Evolutionary conservation across 2,888 invertebrate genomes (phyloP), one percentile per base, ranked within the genome.

Genomic region (Dryomyza anilis): DNA sequence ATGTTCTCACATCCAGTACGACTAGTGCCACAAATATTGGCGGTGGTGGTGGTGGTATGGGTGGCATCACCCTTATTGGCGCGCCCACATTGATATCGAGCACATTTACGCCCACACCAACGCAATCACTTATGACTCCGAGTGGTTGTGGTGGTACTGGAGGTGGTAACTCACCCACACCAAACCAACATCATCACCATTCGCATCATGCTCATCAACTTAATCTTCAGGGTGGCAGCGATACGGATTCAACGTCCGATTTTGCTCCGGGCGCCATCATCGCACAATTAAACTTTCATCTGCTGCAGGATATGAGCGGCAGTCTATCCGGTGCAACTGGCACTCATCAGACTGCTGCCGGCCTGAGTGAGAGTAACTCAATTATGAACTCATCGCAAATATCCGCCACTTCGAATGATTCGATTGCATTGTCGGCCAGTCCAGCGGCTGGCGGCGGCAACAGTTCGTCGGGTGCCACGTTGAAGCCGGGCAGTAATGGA

Each of bases 381-480:
- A 78, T 83, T 69, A 83, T 83, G 84, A 83, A 82, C 67, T 74
- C 83, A 75, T 83, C 83, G 74, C 84, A 83, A 77, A 83, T 83
- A 71, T 83, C 83, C 48, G 78, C 78, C 67, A 77, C 79, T 59
- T 83, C 83, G 30, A 81, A 78, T 70, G 83, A 84, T 64, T 78
- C 78, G 19, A 72, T 76, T 58, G 74, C 76, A 58, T 62, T 65
- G 43, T 74, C 74, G 64, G 71, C 72, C 63, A 66, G 68, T 62
- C 64, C 64, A 50, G 64, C 60, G 2, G 33, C 36, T 10, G 16
- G 72, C 70, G 36, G 46, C 23, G 59, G 36, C 23, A 58, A 65
- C 25, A 45, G n/a, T 70, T 27, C 23, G 3, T 23, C 76, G 45
- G 75, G 36, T 74, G 76, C 71, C 74, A 73, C 27, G 68, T 45